Evolutionary conservation across 2,797 vertebrate species (phyloP).

Genomic region (Crax fasciolata): DNA sequence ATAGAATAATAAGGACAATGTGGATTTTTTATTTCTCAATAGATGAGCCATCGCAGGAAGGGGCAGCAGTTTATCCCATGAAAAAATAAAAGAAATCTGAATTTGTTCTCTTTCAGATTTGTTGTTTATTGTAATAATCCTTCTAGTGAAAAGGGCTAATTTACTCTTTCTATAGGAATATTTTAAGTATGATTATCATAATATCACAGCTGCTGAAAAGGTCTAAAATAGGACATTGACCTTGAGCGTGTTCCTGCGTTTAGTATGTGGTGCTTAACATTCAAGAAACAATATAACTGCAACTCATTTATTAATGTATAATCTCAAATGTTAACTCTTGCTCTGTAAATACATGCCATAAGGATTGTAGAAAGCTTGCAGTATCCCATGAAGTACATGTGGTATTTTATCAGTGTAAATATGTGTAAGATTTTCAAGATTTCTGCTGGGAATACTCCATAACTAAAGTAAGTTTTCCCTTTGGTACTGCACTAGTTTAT

Average conservation of each 20-base stretch:
- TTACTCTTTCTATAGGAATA: slow-evolving; percentile 87
- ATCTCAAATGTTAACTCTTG: slow-evolving; percentile 81
- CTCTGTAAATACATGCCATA: slow-evolving; percentile 78
- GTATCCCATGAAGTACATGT: slow-evolving; percentile 65
- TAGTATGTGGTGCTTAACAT: slow-evolving; percentile 82
- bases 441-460: slow-evolving; percentile 79
- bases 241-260: slow-evolving; percentile 82
- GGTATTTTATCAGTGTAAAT: slow-evolving; percentile 77
- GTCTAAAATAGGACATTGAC: slow-evolving; percentile 85
- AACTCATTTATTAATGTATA: slow-evolving; percentile 82
- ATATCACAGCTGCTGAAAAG: slow-evolving; percentile 84
- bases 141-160: slow-evolving; percentile 85
- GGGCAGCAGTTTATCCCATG: slow-evolving; percentile 62
- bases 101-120: slow-evolving; percentile 74
- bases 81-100: slow-evolving; percentile 65
- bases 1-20: background rate
- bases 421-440: slow-evolving; percentile 80
- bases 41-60: slow-evolving; percentile 60
- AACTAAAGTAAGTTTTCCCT: slow-evolving; percentile 81
- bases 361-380: slow-evolving; percentile 71
- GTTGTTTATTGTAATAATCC: slow-evolving; percentile 85
- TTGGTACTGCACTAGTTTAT: slow-evolving; percentile 82
- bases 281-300: slow-evolving; percentile 83
- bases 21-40: slow-evolving; percentile 24
- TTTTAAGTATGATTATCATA: slow-evolving; percentile 87